Evolutionary conservation across 64 coral and sea anemone genomes (phyloP).

Genomic region (Montipora sp.): DNA sequence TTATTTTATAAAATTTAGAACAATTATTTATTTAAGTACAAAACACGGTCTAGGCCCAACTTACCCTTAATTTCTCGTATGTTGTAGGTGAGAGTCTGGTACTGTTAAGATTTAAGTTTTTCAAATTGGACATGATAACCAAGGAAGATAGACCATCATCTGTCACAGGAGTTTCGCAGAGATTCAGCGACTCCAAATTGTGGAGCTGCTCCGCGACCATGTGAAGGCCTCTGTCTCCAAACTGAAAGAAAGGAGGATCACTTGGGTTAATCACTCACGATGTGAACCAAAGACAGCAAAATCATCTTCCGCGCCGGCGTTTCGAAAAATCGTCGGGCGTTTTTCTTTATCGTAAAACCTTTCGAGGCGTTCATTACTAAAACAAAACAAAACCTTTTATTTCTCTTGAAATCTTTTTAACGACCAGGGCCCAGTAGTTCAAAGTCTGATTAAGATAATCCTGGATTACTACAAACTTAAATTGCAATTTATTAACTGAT

Average conservation of each 20-base stretch:
- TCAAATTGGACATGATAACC: conserved; percentile 93
- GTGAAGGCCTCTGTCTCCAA: conserved; percentile 96
- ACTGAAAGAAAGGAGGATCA: conserved; percentile 52
- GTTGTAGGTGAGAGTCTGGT: conserved; percentile 86
- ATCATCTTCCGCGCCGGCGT: too few relatives aligned
- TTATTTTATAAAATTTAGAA: not conserved
- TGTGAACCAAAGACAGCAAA: too few relatives aligned
- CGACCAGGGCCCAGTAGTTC: too few relatives aligned
- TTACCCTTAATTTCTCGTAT: conserved; percentile 94
- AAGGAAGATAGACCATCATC: conserved; percentile 92
- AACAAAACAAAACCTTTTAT: too few relatives aligned
- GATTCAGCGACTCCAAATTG: conserved; percentile 92
- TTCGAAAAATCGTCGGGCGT: too few relatives aligned
- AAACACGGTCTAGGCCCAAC: not conserved
- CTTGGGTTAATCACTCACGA: not conserved
- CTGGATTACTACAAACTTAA: too few relatives aligned
- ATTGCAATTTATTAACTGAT: too few relatives aligned
- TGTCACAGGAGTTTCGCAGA: conserved; percentile 98
- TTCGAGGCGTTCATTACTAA: too few relatives aligned
- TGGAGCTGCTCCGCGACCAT: conserved; percentile 96
- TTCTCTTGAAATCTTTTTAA: too few relatives aligned
- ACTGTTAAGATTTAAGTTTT: conserved; percentile 91
- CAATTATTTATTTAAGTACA: not conserved
- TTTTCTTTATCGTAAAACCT: too few relatives aligned
- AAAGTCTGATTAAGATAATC: too few relatives aligned